Percentiles rank a stretch among this genome's conserved stretches.
Conservation (phyloP, 2,888 invertebrate species). For the Drosophila mercatorum region DNA sequence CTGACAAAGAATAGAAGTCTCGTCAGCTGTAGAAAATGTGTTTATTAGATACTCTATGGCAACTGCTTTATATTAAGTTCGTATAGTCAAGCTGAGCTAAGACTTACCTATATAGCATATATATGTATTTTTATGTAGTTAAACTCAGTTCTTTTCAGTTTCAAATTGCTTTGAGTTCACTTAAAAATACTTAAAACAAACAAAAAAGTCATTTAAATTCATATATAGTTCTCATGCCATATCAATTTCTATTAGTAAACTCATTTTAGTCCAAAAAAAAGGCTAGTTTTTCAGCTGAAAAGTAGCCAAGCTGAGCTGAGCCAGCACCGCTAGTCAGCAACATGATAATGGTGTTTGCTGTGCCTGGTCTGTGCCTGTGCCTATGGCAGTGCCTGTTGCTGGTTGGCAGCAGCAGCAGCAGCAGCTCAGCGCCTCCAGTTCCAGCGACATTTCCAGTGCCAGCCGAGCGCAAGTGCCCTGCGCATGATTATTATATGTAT, state of each 20-base stretch:
- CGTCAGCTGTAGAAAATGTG: no score
- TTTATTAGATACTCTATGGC: no score
- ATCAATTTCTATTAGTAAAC: neutral
- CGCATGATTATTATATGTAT: conserved; percentile 40
- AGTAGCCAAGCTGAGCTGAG: neutral
- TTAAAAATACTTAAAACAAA: neutral
- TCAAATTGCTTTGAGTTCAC: neutral
- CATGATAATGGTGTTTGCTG: neutral
- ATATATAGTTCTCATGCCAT: neutral
- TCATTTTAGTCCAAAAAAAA: neutral
- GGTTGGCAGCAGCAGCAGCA: conserved; percentile 5
- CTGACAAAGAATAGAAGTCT: no score
- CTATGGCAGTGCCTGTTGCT: conserved; percentile 9
- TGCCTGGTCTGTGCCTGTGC: neutral
- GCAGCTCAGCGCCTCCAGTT: conserved; percentile 16
- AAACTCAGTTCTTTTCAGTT: neutral
- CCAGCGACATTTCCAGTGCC: conserved; percentile 15
- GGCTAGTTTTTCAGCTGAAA: neutral
- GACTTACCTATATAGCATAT: no score
- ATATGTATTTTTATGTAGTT: no score
- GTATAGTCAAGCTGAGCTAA: no score
- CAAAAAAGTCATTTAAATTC: neutral
- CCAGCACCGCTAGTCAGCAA: neutral
- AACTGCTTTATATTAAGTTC: no score
- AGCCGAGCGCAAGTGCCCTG: neutral